A percentile compares a stretch with the other conserved stretches of the same genome.
phyloP scores from a whole-genome alignment of 2,113 vertebrate genomes.

The Okapia johnstoni region DNA sequence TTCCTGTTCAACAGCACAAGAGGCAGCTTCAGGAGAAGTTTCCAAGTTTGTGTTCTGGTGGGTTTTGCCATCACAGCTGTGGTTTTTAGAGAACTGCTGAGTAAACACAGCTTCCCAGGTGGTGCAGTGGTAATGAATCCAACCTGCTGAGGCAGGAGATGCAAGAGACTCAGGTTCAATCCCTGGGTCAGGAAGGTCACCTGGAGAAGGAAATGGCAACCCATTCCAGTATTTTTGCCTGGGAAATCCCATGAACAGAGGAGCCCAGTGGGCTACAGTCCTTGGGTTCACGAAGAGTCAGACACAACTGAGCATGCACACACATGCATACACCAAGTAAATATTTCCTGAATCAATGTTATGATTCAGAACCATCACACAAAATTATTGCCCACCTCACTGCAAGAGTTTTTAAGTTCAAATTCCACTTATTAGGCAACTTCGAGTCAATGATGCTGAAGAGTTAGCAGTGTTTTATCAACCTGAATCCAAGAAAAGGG shows the following conservation, averaged over 20 bases:
- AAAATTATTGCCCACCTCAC: neutral
- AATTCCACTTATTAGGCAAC: neutral
- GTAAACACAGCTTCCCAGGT: neutral
- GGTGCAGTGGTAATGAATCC: neutral
- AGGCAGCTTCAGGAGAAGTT: neutral
- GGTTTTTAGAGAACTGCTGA: neutral
- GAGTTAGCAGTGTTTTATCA: neutral
- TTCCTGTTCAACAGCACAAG: slow-evolving; percentile 11
- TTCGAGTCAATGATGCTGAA: neutral
- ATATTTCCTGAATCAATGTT: neutral
- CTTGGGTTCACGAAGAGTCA: neutral
- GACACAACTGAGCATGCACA: neutral
- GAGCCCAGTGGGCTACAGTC: neutral
- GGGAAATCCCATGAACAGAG: neutral
- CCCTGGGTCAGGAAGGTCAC: neutral
- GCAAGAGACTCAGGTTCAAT: neutral
- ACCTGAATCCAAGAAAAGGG: neutral
- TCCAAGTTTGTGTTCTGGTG: neutral
- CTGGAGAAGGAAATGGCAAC: neutral
- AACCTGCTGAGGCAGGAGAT: neutral
- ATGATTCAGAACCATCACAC: neutral
- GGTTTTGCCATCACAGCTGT: neutral
- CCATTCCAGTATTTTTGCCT: neutral
- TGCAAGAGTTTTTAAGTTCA: neutral
- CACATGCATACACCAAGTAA: neutral